phyloP scores from a whole-genome alignment of 2,797 vertebrate genomes.

The Tenualosa ilisha region DNA sequence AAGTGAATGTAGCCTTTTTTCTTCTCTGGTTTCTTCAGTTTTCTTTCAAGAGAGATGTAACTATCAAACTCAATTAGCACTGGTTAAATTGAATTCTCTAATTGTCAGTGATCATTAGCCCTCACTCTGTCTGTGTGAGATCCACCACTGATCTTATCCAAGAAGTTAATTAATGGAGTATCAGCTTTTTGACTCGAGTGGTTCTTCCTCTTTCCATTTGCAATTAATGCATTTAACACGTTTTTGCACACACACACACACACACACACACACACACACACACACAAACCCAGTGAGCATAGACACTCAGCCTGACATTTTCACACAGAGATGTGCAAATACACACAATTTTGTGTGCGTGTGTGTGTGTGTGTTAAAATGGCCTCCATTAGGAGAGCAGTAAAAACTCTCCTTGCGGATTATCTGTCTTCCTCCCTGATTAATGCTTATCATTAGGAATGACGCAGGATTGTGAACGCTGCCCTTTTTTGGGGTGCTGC shows the following conservation, averaged over 20 bases:
- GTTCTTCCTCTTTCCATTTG: conserved; percentile 23
- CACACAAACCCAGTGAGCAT: too few relatives aligned
- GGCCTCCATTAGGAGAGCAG: conserved; percentile 21
- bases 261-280: too few relatives aligned
- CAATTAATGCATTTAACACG: conserved; percentile 36
- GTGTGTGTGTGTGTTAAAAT: conserved; percentile 29
- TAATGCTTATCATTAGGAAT: conserved; percentile 46
- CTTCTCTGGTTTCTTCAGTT: not conserved
- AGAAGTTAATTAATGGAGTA: conserved; percentile 40
- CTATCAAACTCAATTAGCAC: conserved; percentile 40
- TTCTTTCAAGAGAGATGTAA: not conserved
- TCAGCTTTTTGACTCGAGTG: conserved; percentile 30
- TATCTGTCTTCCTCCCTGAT: conserved; percentile 43
- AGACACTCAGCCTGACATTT: too few relatives aligned
- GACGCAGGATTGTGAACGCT: conserved; percentile 24
- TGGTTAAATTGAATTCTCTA: conserved; percentile 37
- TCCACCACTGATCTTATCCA: conserved; percentile 36
- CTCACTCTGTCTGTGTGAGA: conserved; percentile 10
- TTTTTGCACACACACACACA: not conserved
- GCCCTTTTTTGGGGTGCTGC: not conserved
- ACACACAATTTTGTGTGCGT: not conserved
- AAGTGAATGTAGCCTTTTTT: not conserved
- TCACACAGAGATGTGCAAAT: too few relatives aligned
- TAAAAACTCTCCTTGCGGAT: conserved; percentile 34
- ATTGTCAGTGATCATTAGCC: conserved; percentile 38